Evolutionary conservation across 2,888 invertebrate species (phyloP), one percentile per base, ranked within the genome.

Genomic region (Cremastinae sp.): DNA sequence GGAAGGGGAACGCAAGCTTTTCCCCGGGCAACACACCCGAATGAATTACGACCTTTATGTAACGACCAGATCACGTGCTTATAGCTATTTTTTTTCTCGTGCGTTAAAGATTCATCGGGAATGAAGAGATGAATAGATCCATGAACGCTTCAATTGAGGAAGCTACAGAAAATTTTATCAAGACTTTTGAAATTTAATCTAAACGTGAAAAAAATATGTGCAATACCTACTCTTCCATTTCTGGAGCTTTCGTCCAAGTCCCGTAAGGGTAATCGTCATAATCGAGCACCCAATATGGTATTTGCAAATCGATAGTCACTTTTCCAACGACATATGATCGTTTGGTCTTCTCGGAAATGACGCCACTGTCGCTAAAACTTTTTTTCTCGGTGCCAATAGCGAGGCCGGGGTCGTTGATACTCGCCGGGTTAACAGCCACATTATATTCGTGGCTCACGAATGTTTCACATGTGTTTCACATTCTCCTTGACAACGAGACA

Each of bases 331-430:
- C 1, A n/a, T 22, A 12, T 20, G 1, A 4, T 20, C n/a, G 8
- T 22, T 16, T 59, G 20, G 28, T 28, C 28, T 28, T 5, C 2
- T 28, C 2, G 28, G 39, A 18, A 39, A 37, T 55, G 14, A 59
- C 43, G 20, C n/a, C 35, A 28, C 64, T 37, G 47, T 51, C 37
- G 51, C 14, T 37, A 22, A 20, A 35, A 39, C 59, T 20, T 14
- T 16, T 53, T 41, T n/a, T 22, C n/a, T 61, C 37, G 61, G 43
- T 61, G 49, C 41, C 28, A 22, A 53, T 70, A 45, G 39, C 51
- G 41, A 20, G 20, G 8, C 41, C 61, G 61, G 66, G 75, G 75
- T 75, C 75, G 75, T 75, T 71, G 75, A 71, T 71, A 66, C 71
- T 65, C 18, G 28, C 41, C 66, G 61, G 75, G 39, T 71, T 66